Evolutionary conservation across 2,888 invertebrate genomes (phyloP).

Genomic region (Drosophila longiperda): DNA sequence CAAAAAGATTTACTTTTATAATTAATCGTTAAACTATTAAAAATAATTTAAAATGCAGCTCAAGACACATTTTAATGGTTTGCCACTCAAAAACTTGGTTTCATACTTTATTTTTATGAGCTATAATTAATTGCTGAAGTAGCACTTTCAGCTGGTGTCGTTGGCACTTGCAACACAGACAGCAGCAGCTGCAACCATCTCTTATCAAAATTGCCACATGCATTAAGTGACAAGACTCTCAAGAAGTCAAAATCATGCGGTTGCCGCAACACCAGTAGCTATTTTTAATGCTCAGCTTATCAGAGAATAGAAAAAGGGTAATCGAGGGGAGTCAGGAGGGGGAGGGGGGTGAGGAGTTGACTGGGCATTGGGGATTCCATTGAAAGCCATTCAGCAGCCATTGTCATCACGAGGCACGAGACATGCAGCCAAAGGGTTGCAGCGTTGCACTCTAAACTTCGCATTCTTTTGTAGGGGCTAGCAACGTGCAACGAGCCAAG

Average conservation of each 20-base stretch:
- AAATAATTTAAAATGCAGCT: neutral
- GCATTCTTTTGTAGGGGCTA: slow-evolving; percentile 43
- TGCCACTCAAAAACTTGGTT: neutral
- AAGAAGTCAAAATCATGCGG: slow-evolving; percentile 66
- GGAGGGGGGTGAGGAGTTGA: too few species aligned
- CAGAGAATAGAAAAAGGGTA: slow-evolving; percentile 52
- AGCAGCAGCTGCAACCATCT: neutral
- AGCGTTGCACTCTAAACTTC: slow-evolving; percentile 4
- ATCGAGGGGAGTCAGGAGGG: too few species aligned
- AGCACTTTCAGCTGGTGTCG: slow-evolving; percentile 31
- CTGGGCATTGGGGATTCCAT: slow-evolving; percentile 2
- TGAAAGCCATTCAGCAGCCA: slow-evolving; percentile 11
- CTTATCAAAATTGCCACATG: slow-evolving; percentile 54
- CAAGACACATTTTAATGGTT: neutral
- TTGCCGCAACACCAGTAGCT: slow-evolving; percentile 5
- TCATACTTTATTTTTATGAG: neutral
- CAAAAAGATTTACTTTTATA: neutral
- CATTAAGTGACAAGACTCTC: slow-evolving; percentile 53
- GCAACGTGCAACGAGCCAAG: slow-evolving; percentile 32
- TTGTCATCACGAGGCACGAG: slow-evolving; percentile 15
- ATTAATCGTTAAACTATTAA: too few species aligned
- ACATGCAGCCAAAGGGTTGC: slow-evolving; percentile 35
- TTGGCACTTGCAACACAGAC: slow-evolving; percentile 14
- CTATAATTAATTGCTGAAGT: neutral
- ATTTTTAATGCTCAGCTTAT: slow-evolving; percentile 63